Evolutionary conservation across 2,113 vertebrate genomes (phyloP), one percentile per base, ranked within the genome.

Genomic region (Himantopus leucocephalus): DNA sequence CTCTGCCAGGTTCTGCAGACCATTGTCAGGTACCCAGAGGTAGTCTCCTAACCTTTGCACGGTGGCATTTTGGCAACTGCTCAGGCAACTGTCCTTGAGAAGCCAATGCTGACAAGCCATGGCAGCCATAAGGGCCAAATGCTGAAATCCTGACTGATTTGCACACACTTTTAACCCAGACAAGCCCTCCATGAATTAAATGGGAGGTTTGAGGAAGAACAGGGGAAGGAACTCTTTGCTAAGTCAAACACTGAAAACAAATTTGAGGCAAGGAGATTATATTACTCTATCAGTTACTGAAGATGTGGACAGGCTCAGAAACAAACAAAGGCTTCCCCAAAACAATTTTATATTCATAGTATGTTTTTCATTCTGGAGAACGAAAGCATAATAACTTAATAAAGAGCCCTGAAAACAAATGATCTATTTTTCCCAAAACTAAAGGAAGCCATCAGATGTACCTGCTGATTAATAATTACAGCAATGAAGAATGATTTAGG

Each of bases 1-100:
- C 92, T 95, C 70, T 82, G 82, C 59, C 73, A 75, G 76, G 64
- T 92, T 95, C 91, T 93, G 85, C 37, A 67, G 85, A 81, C 52
- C 85, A 55, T 68, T 71, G 59, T 73, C 70, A 95, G 78, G 70
- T 81, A 43, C 35, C 16, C 37, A 23, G 26, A 97, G 71, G 39
- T 43, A 45, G 73, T 88, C 78, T 92, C 81, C 79, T 94, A 91
- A 72, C 43, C 76, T 96, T 88, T 86, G 63, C 58, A 58, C 0
- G 0, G 29, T 52, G 43, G 29, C 62, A 63, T 70, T 72, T 72
- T 90, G 94, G 94, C 89, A 90, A 67, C 67, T 95, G 39, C 60
- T 88, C 52, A 37, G 88, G 22, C 81, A 83, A 77, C 13, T 37
- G 16, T n/a, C 77, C 88, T 67, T 74, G 72, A 92, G 37, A 95